Evolutionary conservation across 53 echinoderm and acorn worm species (phyloP).

Genomic region (Henricia sp.): DNA sequence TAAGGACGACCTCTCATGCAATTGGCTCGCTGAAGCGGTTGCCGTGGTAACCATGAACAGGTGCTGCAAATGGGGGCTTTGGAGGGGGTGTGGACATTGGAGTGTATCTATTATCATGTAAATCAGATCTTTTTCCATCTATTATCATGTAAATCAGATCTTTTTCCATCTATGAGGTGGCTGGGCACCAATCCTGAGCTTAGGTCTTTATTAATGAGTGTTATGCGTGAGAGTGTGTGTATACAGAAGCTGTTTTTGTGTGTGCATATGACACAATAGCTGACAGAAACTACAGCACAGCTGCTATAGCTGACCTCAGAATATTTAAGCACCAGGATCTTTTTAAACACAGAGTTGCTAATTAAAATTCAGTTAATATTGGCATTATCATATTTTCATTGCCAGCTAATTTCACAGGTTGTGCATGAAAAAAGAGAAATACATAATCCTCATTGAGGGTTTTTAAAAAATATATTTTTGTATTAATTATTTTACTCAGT

Average conservation of each 20-base stretch:
- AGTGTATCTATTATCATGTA: slow-evolving; percentile 49
- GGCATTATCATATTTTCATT: neutral
- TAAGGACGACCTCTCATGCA: slow-evolving; percentile 16
- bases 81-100: slow-evolving; percentile 46
- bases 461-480: too few relatives aligned
- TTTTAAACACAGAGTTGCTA: neutral
- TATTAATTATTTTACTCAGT: too few relatives aligned
- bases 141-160: too few relatives aligned
- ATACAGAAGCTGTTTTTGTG: neutral
- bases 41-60: slow-evolving; percentile 51
- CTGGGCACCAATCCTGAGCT: neutral
- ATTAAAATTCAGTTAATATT: slow-evolving; percentile 24
- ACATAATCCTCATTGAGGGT: too few relatives aligned
- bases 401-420: too few relatives aligned
- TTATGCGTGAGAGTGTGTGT: neutral
- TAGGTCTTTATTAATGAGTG: neutral
- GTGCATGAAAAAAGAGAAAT: too few relatives aligned
- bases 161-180: neutral
- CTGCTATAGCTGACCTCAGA: slow-evolving; percentile 19
- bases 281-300: neutral
- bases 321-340: slow-evolving; percentile 6
- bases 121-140: neutral
- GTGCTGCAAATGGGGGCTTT: slow-evolving; percentile 42
- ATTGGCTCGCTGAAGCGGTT: slow-evolving; percentile 47
- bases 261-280: slow-evolving; percentile 12